Base-by-base conservation (phyloP, 1,140 invertebrate species). In the Pseudomyrmex dendroicus region DNA sequence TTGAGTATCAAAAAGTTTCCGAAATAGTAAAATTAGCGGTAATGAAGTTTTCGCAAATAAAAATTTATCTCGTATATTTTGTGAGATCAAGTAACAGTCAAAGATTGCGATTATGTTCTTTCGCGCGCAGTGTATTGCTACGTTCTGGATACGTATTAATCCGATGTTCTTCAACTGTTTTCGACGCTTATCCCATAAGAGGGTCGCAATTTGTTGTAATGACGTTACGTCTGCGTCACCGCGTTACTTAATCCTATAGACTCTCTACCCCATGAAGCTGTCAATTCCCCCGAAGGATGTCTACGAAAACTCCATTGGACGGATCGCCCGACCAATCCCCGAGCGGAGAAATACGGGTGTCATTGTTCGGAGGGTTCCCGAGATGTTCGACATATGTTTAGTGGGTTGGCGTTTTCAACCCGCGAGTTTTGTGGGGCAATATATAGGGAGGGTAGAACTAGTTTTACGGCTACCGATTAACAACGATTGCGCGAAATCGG, bases 331-430 rank as follows among this genome's bases (percentile, higher is more conserved):
- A 70, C 91, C 91, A 92, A 92, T 92, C 84, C 64, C 85, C 52
- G 76, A 50, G 84, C 82, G 57, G 74, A 80, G 74, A 84, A 83
- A 89, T 84, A 61, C 72, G 80, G 72, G 83, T 92, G 90, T 90
- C 91, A 90, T 90, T 89, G 88, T 74, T 82, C 52, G 64, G 84
- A 77, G 77, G 72, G 85, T 74, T 83, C 57, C 82, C 80, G 84
- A 86, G 90, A 89, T 89, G 85, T 89, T 89, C 89, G 88, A 91
- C 91, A 91, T 92, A 91, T 91, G 91, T 89, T 91, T 88, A 84
- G 89, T 85, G 86, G 86, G 83, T 72, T 76, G 50, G 67, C 63
- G 70, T 57, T 44, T 80, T 50, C 22, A 50, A 50, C 5, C 1
- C 17, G 54, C 20, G 13, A 74, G 74, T 72, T 7, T 48, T 87